Percentiles rank a stretch among this genome's conserved stretches.
phyloP scores from a whole-genome alignment of 1,140 invertebrate species.

The Littorina saxatilis region DNA sequence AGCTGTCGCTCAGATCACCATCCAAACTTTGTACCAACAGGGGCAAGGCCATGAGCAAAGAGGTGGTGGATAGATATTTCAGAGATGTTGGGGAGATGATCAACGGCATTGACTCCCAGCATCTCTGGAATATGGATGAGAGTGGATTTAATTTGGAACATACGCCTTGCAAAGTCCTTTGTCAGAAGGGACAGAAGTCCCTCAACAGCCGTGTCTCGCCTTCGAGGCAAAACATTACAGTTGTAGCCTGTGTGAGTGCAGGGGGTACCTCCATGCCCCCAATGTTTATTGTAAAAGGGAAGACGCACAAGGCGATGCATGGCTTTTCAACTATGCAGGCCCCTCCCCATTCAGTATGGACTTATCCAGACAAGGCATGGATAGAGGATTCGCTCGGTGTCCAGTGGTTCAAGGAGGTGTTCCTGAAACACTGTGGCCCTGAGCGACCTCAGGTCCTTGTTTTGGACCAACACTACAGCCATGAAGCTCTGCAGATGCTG shows the following conservation, averaged over 20 bases:
- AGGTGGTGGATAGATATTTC: too few species aligned
- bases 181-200: constrained; percentile 32
- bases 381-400: constrained; percentile 42
- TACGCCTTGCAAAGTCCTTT: constrained; percentile 20
- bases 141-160: constrained; percentile 35
- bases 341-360: constrained; percentile 33
- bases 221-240: constrained; percentile 33
- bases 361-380: constrained; percentile 47
- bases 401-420: constrained; percentile 45
- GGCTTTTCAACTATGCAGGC: constrained; percentile 36
- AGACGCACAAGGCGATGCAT: constrained; percentile 39
- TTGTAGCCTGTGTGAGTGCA: constrained; percentile 47
- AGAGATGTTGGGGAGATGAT: too few species aligned
- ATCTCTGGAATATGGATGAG: constrained; percentile 42
- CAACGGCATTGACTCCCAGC: neutral
- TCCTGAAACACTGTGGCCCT: constrained; percentile 47
- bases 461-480: constrained; percentile 41
- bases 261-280: constrained; percentile 45
- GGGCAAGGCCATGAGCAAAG: too few species aligned
- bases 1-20: neutral
- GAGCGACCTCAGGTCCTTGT: constrained; percentile 43
- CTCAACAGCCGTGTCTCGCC: constrained; percentile 21
- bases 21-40: constrained; percentile 1
- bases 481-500: constrained; percentile 40
- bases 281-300: constrained; percentile 46